phyloP scores from a whole-genome alignment of 53 echinoderm and acorn worm species.

The Apostichopus leukothele region DNA sequence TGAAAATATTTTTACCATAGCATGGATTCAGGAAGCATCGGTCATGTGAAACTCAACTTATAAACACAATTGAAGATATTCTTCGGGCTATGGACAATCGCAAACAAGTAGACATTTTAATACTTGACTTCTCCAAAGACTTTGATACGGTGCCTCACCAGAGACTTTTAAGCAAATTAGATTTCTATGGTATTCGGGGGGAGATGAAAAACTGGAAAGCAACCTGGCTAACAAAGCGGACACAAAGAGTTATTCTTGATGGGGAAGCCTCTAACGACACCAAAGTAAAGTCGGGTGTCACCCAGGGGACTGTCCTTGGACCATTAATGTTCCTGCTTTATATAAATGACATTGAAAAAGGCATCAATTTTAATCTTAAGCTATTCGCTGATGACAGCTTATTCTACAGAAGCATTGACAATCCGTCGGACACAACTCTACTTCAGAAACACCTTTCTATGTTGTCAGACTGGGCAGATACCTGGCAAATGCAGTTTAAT shows the following conservation, averaged over 20 bases:
- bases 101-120: neutral
- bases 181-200: constrained; percentile 36
- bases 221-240: constrained; percentile 30
- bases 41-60: neutral
- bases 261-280: constrained; percentile 23
- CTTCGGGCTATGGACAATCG: neutral
- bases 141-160: neutral
- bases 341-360: too few relatives aligned
- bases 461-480: too few relatives aligned
- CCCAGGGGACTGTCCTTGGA: too few relatives aligned
- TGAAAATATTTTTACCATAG: too few relatives aligned
- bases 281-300: too few relatives aligned
- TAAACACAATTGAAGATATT: neutral
- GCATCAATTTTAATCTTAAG: too few relatives aligned
- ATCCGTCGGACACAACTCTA: too few relatives aligned
- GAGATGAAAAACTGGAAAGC: constrained; percentile 45
- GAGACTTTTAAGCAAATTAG: neutral
- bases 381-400: too few relatives aligned
- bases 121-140: neutral
- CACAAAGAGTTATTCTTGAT: constrained; percentile 53
- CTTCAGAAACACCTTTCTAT: too few relatives aligned
- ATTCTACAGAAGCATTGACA: too few relatives aligned
- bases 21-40: neutral
- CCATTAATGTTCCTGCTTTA: too few relatives aligned
- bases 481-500: too few relatives aligned